Conservation (phyloP, 2,888 invertebrate species). For the Mythimna pallens region DNA sequence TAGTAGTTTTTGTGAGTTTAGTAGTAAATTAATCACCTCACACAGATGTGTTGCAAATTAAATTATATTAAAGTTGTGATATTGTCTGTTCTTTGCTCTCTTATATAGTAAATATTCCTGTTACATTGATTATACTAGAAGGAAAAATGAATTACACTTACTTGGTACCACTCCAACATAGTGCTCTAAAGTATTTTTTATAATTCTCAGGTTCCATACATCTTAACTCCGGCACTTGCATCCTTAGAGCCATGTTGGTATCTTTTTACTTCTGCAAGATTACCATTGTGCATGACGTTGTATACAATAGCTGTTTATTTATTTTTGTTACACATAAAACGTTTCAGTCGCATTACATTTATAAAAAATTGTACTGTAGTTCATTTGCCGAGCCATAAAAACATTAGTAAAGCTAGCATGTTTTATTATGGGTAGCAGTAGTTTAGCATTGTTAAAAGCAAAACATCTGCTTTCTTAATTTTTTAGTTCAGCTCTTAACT, state of each 20-base stretch:
- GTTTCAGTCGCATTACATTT: constrained; percentile 23
- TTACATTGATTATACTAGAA: background rate
- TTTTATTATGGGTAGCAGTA: background rate
- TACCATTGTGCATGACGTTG: constrained; percentile 48
- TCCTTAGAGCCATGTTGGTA: constrained; percentile 74
- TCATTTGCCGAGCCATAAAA: constrained; percentile 35
- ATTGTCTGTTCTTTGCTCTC: background rate
- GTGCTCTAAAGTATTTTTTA: constrained; percentile 80
- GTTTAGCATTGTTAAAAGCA: background rate
- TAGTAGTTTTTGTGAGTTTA: too few relatives aligned
- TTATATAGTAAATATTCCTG: background rate
- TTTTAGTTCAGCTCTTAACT: background rate
- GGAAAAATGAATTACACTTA: constrained; percentile 61
- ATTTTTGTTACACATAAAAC: background rate
- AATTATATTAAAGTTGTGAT: background rate
- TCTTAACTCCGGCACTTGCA: constrained; percentile 81
- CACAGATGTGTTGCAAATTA: too few relatives aligned
- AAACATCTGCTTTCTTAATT: background rate
- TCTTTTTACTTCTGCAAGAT: constrained; percentile 67
- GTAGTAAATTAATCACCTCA: too few relatives aligned
- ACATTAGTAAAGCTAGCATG: constrained; percentile 8
- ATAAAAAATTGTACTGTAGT: background rate
- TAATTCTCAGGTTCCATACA: constrained; percentile 88
- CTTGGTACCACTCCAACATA: constrained; percentile 86
- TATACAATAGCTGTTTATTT: constrained; percentile 26